Evolutionary conservation across 2,113 vertebrate species (phyloP), one percentile per base, ranked within the genome.

Genomic region (Vulpes ferrilata): DNA sequence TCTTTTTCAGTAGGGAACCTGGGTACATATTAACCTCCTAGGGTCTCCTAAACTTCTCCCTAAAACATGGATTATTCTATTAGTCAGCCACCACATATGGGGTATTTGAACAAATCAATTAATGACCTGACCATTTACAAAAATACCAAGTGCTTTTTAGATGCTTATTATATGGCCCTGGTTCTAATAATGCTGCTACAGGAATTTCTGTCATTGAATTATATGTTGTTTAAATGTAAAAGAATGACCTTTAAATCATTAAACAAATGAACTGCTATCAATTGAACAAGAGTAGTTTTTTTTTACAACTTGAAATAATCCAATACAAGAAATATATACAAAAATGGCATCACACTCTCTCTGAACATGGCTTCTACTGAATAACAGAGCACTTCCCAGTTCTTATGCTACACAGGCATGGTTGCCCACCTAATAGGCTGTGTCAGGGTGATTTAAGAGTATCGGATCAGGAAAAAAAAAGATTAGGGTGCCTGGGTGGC

Each of bases 31-130:
- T 94, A 92, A 97, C 59, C 16, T 92, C 62, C 92, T 81, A 92
- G 43, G 43, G 17, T 9, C 88, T 97, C 30, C 74, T 95, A 74
- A 83, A 88, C 53, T 57, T 92, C 25, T 96, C 23, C 80, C 38
- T 94, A 73, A 96, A 82, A 90, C 78, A 96, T 12, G 86, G n/a
- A 92, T 82, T 95, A 96, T 89, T 89, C 30, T 91, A 74, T 90
- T 94, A 92, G 15, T 95, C n/a, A 81, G 22, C 25, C n/a, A 97
- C 27, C 35, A 84, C 60, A 65, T 82, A 93, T 95, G 32, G 48
- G 57, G 11, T 93, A 92, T 93, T 86, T 78, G 38, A 90, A 94
- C 48, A 53, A 92, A 96, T 38, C 60, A 96, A 43, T 90, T 93
- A 97, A 92, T 97, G 79, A 92, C n/a, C 27, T 95, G 25, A 32